Evolutionary conservation across 2,113 vertebrate species (phyloP).

Genomic region (Eptesicus fuscus): DNA sequence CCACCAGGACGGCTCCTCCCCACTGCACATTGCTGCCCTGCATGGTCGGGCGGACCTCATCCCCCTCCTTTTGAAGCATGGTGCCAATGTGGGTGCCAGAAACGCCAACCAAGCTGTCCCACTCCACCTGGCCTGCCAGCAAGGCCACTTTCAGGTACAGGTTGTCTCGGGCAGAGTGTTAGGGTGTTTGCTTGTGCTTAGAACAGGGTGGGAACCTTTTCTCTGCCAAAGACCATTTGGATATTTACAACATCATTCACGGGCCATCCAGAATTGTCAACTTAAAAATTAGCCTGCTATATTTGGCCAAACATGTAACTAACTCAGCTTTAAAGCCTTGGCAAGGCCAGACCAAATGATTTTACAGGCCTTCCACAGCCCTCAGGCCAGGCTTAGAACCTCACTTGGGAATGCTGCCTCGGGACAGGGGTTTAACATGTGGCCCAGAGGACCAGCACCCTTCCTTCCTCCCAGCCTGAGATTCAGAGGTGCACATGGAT

Average conservation of each 20-base stretch:
- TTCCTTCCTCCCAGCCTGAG: neutral
- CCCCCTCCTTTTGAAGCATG: conserved; percentile 85
- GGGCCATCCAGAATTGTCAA: too few species aligned
- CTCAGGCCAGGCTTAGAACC: neutral
- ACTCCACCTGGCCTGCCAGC: conserved; percentile 93
- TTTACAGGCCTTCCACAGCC: too few species aligned
- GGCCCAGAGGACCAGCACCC: neutral
- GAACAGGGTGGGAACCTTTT: too few species aligned
- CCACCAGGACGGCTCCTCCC: conserved; percentile 85
- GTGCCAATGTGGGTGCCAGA: conserved; percentile 84
- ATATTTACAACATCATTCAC: too few species aligned
- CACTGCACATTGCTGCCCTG: conserved; percentile 90
- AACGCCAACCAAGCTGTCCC: conserved; percentile 85
- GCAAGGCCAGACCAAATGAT: too few species aligned
- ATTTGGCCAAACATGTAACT: too few species aligned
- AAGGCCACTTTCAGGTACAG: conserved; percentile 88
- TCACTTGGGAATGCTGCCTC: too few species aligned
- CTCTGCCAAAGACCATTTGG: too few species aligned
- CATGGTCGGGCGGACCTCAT: conserved; percentile 86
- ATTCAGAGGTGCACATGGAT: accelerated
- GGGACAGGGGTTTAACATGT: neutral
- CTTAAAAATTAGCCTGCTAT: too few species aligned
- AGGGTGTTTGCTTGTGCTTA: neutral
- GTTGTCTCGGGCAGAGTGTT: too few species aligned
- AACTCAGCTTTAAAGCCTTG: too few species aligned